phyloP scores from a whole-genome alignment of 64 coral and sea anemone genomes.

The Actinia tenebrosa region DNA sequence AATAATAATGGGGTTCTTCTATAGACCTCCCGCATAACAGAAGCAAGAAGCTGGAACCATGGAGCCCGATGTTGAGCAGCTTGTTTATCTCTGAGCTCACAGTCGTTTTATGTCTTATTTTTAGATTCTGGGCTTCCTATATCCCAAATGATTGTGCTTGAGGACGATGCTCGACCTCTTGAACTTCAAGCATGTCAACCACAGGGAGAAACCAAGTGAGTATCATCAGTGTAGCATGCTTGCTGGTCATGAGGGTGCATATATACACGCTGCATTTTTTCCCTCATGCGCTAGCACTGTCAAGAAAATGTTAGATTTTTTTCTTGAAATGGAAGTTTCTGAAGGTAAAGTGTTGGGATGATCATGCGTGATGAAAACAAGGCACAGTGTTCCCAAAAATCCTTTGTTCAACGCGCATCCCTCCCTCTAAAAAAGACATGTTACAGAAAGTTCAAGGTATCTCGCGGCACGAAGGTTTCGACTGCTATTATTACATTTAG shows the following conservation, averaged over 20 bases:
- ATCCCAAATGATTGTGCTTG: slow-evolving; percentile 82
- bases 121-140: slow-evolving; percentile 84
- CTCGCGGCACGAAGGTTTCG: no score
- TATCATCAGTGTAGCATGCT: not conserved
- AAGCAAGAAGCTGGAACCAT: no score
- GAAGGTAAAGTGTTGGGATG: no score
- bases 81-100: not conserved
- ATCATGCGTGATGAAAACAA: not conserved
- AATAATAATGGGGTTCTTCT: no score
- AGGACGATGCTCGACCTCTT: slow-evolving; percentile 55
- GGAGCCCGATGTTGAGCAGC: not conserved
- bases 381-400: not conserved
- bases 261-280: not conserved
- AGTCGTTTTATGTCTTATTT: not conserved
- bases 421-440: no score
- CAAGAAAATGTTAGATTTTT: not conserved
- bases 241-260: not conserved
- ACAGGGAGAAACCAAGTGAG: slow-evolving; percentile 70
- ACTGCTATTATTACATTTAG: no score
- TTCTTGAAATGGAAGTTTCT: no score
- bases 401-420: not conserved
- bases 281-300: not conserved
- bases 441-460: no score
- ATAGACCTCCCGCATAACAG: no score
- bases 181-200: slow-evolving; percentile 75